These are phyloP conservation scores for Nematopogon swammerdamellus DNA, from an alignment of 2,888 invertebrate species.

Conservation along the genomic window DNA sequence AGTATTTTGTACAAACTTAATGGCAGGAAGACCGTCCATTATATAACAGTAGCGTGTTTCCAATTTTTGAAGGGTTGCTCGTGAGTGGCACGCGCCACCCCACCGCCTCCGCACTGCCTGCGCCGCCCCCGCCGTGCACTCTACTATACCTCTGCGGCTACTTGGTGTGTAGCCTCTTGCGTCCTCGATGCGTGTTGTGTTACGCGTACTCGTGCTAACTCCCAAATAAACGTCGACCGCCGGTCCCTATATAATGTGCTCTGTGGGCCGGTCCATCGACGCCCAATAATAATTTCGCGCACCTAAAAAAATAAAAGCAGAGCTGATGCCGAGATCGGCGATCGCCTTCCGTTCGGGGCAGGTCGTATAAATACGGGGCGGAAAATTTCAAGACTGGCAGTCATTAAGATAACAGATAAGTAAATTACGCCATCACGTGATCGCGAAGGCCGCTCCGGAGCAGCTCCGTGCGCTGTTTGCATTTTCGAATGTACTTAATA, in stretches of 20 bases:
- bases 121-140: no score
- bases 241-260: no score
- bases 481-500: neutral
- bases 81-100: no score
- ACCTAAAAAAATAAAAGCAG: no score
- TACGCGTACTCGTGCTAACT: no score
- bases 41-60: neutral
- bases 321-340: neutral
- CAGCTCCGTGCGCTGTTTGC: neutral
- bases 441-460: slow-evolving; percentile 8
- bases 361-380: slow-evolving; percentile 25
- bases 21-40: neutral
- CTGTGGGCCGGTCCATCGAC: no score
- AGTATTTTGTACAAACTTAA: neutral
- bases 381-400: slow-evolving; percentile 27
- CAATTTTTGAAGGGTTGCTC: neutral
- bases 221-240: no score
- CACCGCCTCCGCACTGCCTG: neutral
- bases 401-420: slow-evolving; percentile 33
- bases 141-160: no score
- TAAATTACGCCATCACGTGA: slow-evolving; percentile 33
- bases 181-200: no score
- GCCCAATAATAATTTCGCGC: no score
- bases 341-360: neutral
- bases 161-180: no score